Base-by-base conservation (phyloP, 2,797 vertebrate genomes). In the Cyclura pinguis region DNA sequence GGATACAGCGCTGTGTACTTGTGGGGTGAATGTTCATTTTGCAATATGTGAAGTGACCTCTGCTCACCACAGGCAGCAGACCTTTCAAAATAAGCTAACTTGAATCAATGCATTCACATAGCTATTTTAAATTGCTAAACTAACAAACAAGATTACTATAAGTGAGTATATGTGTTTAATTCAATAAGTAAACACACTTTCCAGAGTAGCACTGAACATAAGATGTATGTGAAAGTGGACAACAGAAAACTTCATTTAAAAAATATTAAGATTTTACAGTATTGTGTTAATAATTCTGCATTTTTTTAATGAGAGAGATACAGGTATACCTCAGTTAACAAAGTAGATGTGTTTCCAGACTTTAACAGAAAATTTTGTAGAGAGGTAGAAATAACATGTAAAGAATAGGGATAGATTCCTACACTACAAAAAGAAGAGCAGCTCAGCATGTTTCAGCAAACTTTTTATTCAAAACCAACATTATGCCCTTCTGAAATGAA, bases 61-160 rank as follows among this genome's bases (percentile, higher is more conserved):
- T 38, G 83, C 50, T 91, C 57, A 76, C 0, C 57, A 85, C 88
- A 90, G 84, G 73, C 73, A 95, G 52, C n/a, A n/a, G 86, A 76
- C 88, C 85, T 64, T 88, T 91, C 83, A 91, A 38, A 32, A 89
- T 73, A 84, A 38, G 85, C 67, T 95, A 92, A 93, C 93, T 87
- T 94, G 84, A 82, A 95, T 38, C 47, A 93, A 86, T 92, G 69
- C 92, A 87, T 85, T 38, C 91, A 24, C 83, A 10, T 50, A 82
- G 18, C 32, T 67, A 47, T 64, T 87, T n/a, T 87, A 59, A 87
- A 64, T 64, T 72, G 47, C 12, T 57, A 9, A 59, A 76, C 29
- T 57, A 74, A 74, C 32, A 59, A 82, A 74, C 24, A 82, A 83
- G 55, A 55, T 13, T 67, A 42, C 57, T 35, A 29, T 2, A 83